Conservation (phyloP, 1,140 invertebrate species). For the Drosophila sulfurigaster region DNA sequence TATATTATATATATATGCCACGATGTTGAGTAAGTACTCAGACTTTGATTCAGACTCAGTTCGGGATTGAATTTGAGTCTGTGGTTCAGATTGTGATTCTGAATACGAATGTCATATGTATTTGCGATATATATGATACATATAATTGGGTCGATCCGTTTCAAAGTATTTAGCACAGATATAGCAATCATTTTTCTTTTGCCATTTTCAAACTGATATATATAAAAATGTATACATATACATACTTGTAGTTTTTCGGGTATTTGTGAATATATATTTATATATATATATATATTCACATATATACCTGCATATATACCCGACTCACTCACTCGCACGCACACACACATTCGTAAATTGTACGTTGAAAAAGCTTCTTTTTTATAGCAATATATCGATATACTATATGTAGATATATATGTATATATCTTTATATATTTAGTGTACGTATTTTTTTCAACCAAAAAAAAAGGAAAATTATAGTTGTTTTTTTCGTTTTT, state of each 20-base stretch:
- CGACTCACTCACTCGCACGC: conserved; percentile 44
- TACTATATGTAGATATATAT: conserved; percentile 33
- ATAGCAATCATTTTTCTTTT: conserved; percentile 26
- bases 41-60: conserved; percentile 41
- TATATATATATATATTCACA: conserved; percentile 22
- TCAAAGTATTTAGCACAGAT: conserved; percentile 45
- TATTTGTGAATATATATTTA: conserved; percentile 7
- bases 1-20: conserved; percentile 24
- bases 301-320: conserved; percentile 21
- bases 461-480: conserved; percentile 30
- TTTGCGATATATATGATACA: conserved; percentile 26
- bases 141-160: conserved; percentile 38
- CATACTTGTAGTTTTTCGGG: conserved; percentile 10
- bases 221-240: conserved; percentile 15
- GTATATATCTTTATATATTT: conserved; percentile 33
- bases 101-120: conserved; percentile 33
- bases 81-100: conserved; percentile 21
- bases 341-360: conserved; percentile 57
- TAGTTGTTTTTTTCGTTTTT: conserved; percentile 25
- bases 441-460: conserved; percentile 46
- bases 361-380: conserved; percentile 57
- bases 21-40: conserved; percentile 34
- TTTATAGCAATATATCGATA: conserved; percentile 36
- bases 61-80: conserved; percentile 9
- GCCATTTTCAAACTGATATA: conserved; percentile 1